Base-by-base conservation (phyloP, 1,140 invertebrate genomes). In the Magallana gigas region DNA sequence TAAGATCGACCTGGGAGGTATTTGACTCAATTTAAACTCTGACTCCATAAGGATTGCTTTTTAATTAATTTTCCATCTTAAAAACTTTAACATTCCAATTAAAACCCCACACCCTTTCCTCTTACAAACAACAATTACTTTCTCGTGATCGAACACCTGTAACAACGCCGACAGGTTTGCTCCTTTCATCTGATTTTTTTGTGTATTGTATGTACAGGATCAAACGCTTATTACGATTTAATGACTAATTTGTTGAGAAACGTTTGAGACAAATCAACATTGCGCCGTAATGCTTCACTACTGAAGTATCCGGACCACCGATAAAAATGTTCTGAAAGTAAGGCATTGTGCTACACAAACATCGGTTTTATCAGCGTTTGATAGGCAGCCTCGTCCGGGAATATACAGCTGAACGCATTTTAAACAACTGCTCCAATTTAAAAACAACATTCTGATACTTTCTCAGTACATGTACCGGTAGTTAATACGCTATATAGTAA, bases 301-400 rank as follows among this genome's bases (percentile, higher is more conserved):
- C 68, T 29, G 36, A 29, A 76, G 36, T 29, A 76, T 76, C 68
- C 68, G 68, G 68, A 76, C 68, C 68, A 76, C 68, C 29, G 36
- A 36, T 18, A 36, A 76, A 36, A 29, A 36, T 9, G 23, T 4
- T 8, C 23, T 29, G 8, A 4, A 29, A 11, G 23, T 76, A 76
- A 11, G 23, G 23, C 68, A 76, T 5, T 18, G 23, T 29, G 23
- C 48, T 36, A 29, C 68, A 76, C 68, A 23, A 29, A 62, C n/a
- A 16, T 62, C 6, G 14, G 14, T 62, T 62, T 62, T 16, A 62
- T 62, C 14, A 16, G 12, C n/a, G n/a, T 16, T 62, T 62, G n/a
- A 62, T 62, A 9, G 60, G 60, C n/a, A 62, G n/a, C 60, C 60
- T 5, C n/a, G n/a, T 12, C 4, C 11, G 60, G n/a, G n/a, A 62